phyloP scores from a whole-genome alignment of 1,140 invertebrate genomes.

The Drosophila quadrilineata region DNA sequence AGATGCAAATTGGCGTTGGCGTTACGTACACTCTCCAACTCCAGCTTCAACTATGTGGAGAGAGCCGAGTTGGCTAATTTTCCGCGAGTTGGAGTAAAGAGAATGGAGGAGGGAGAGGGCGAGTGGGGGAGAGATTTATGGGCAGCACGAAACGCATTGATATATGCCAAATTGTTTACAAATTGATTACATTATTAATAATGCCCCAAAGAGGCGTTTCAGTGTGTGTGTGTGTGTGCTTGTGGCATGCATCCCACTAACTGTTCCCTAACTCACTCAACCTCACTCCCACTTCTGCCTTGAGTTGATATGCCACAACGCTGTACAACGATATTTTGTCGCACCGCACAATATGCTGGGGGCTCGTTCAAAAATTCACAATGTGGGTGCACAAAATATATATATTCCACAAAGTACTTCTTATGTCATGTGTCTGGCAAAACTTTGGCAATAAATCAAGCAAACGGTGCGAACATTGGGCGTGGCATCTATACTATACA shows the following conservation, averaged over 20 bases:
- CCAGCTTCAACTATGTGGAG: too few species aligned
- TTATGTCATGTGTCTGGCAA: conserved; percentile 75
- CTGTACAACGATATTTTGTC: background rate
- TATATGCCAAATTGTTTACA: conserved; percentile 79
- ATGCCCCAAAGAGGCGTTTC: conserved; percentile 54
- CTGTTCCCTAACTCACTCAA: too few species aligned
- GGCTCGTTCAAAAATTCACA: conserved; percentile 58
- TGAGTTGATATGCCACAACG: conserved; percentile 11
- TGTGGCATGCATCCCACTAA: too few species aligned
- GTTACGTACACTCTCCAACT: conserved; percentile 24
- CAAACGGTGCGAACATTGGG: conserved; percentile 64
- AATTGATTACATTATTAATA: conserved; percentile 78
- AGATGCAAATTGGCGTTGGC: conserved; percentile 53
- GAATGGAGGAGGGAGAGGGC: too few species aligned
- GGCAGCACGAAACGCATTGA: conserved; percentile 68
- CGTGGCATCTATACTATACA: conserved; percentile 20
- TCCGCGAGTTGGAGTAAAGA: too few species aligned
- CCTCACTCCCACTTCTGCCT: too few species aligned
- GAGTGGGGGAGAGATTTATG: conserved; percentile 69
- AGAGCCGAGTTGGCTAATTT: conserved; percentile 59
- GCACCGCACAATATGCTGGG: conserved; percentile 6
- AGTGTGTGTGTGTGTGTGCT: too few species aligned
- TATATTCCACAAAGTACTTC: conserved; percentile 74
- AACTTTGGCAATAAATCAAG: conserved; percentile 78
- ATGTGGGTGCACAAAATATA: conserved; percentile 63